A percentile compares a stretch with the other conserved stretches of the same genome.
phyloP scores from a whole-genome alignment of 2,888 invertebrate genomes.

The Eilema sororculum region DNA sequence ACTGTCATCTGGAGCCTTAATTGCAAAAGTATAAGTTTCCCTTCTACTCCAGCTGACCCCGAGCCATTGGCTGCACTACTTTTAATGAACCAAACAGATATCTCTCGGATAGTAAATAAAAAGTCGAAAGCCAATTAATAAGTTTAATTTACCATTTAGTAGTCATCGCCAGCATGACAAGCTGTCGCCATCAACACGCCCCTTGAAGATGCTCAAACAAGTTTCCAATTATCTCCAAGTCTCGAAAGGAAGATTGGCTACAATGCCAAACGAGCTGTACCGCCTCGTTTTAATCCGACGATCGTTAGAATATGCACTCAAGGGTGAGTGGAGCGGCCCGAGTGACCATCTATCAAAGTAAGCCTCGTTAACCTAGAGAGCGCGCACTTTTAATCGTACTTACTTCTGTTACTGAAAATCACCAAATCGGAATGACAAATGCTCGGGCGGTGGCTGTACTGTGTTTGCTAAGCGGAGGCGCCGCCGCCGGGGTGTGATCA shows the following conservation, averaged over 20 bases:
- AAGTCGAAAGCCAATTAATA: no score
- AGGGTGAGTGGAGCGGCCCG: slow-evolving; percentile 42
- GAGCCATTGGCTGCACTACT: no score
- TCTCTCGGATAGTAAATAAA: no score
- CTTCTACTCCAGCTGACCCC: no score
- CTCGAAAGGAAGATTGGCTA: slow-evolving; percentile 43
- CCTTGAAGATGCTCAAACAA: slow-evolving; percentile 35
- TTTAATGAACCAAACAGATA: no score
- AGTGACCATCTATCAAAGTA: slow-evolving; percentile 66
- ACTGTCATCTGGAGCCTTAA: no score
- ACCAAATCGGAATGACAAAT: slow-evolving; percentile 60
- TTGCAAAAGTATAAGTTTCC: no score
- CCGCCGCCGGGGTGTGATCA: slow-evolving; percentile 5
- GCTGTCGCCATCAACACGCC: slow-evolving; percentile 9
- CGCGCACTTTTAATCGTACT: slow-evolving; percentile 65
- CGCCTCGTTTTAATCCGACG: slow-evolving; percentile 41
- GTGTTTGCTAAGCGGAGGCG: slow-evolving; percentile 21
- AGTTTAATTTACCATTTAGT: slow-evolving; percentile 18
- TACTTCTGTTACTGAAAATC: slow-evolving; percentile 57
- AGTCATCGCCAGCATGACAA: slow-evolving; percentile 23
- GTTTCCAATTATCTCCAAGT: slow-evolving; percentile 48
- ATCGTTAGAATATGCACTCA: slow-evolving; percentile 53
- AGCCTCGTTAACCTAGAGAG: slow-evolving; percentile 68
- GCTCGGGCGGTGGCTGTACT: slow-evolving; percentile 24
- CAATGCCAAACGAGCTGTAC: slow-evolving; percentile 46